Percentiles rank a stretch among this genome's conserved stretches.
Evolutionary conservation across 2,888 invertebrate species (phyloP).

Genomic region (Spilosoma lubricipeda): DNA sequence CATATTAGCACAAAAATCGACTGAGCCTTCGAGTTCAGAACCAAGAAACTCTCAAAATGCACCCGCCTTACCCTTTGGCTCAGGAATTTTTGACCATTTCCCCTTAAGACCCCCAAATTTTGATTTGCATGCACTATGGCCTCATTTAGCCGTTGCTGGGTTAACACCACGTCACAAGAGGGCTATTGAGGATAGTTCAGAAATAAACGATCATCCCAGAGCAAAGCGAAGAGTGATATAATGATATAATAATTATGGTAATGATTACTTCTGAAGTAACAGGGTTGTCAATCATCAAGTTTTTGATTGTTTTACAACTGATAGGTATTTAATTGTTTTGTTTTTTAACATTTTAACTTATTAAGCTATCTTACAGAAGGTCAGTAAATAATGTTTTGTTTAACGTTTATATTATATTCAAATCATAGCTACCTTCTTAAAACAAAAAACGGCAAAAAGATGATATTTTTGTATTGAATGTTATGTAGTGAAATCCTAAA

Average conservation of each 20-base stretch:
- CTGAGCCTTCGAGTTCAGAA: not conserved
- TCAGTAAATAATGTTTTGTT: not conserved
- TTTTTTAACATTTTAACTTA: not conserved
- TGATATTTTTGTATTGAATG: not conserved
- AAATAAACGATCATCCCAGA: slow-evolving; percentile 24
- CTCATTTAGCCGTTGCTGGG: slow-evolving; percentile 16
- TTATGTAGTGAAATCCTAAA: not conserved
- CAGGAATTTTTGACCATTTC: slow-evolving; percentile 28
- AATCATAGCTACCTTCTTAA: not conserved
- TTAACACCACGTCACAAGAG: slow-evolving; percentile 26
- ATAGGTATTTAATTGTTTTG: too few relatives aligned
- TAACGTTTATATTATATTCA: too few relatives aligned
- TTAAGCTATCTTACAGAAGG: not conserved
- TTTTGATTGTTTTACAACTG: not conserved
- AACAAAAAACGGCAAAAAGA: not conserved
- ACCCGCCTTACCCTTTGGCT: slow-evolving; percentile 12
- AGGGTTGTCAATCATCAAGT: slow-evolving; percentile 33
- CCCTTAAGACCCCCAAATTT: slow-evolving; percentile 18
- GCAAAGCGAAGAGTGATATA: slow-evolving; percentile 36
- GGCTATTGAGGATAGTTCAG: slow-evolving; percentile 12
- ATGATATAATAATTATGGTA: slow-evolving; percentile 46
- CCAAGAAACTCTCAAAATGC: slow-evolving; percentile 12
- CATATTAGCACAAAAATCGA: slow-evolving; percentile 31
- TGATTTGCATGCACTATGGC: slow-evolving; percentile 19
- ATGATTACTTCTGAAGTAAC: slow-evolving; percentile 21